phyloP scores from a whole-genome alignment of 1,140 invertebrate species.

The Brachionus asplanchnoidis region DNA sequence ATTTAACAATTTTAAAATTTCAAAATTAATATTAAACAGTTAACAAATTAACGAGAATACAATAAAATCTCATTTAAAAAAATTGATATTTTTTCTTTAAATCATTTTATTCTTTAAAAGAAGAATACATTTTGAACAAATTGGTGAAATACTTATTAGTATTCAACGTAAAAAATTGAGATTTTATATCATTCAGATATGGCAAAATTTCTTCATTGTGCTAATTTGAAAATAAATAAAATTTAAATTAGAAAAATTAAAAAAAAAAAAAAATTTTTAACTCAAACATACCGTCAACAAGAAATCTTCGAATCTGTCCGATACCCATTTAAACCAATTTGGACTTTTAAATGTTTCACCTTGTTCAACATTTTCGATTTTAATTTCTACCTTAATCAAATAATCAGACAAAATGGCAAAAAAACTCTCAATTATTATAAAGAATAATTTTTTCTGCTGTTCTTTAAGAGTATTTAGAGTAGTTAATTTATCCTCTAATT shows the following conservation, averaged over 20 bases:
- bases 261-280: neutral
- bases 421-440: conserved; percentile 25
- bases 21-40: neutral
- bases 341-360: conserved; percentile 9
- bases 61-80: neutral
- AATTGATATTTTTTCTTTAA: neutral
- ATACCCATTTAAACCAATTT: conserved; percentile 36
- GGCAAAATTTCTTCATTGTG: conserved; percentile 33
- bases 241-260: neutral
- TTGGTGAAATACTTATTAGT: conserved; percentile 13
- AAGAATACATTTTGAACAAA: conserved; percentile 23
- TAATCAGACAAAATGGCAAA: conserved; percentile 12
- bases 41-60: conserved; percentile 18
- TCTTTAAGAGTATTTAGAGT: conserved; percentile 32
- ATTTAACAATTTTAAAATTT: conserved; percentile 1
- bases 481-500: neutral
- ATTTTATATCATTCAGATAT: conserved; percentile 12
- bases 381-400: neutral
- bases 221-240: neutral
- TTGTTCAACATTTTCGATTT: conserved; percentile 3
- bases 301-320: conserved; percentile 37
- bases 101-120: conserved; percentile 30
- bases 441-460: conserved; percentile 25
- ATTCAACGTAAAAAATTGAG: neutral
- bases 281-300: neutral